These are phyloP conservation scores for Unio pictorum DNA, from an alignment of 2,888 invertebrate genomes.

Conservation along the genomic window DNA sequence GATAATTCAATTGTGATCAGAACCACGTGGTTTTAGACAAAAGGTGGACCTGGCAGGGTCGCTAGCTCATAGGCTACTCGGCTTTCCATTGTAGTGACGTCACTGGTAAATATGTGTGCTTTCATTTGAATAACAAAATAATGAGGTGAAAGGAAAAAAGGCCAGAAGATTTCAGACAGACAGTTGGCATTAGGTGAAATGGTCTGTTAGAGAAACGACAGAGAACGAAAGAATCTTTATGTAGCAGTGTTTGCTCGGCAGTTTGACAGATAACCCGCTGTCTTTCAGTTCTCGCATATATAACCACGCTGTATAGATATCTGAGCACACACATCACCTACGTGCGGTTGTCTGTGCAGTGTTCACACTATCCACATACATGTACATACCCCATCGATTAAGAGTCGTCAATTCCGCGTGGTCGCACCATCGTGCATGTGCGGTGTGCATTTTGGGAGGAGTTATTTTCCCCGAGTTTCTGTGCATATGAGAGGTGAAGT, in stretches of 20 bases:
- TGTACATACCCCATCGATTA: too few species aligned
- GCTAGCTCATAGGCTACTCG: slow-evolving; percentile 5
- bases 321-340: too few species aligned
- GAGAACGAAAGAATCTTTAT: neutral
- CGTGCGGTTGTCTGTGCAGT: too few species aligned
- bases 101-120: slow-evolving; percentile 17
- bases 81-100: slow-evolving; percentile 13
- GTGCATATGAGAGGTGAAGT: too few species aligned
- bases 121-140: slow-evolving; percentile 26
- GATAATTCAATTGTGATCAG: too few species aligned
- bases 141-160: slow-evolving; percentile 11
- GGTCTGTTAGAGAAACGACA: neutral
- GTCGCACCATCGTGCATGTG: too few species aligned
- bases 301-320: neutral
- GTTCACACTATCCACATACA: too few species aligned
- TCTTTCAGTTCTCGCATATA: neutral
- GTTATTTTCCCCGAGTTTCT: too few species aligned
- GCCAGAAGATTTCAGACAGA: slow-evolving; percentile 3
- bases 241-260: neutral
- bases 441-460: too few species aligned
- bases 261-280: neutral
- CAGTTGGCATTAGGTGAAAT: slow-evolving; percentile 2
- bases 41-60: slow-evolving; percentile 6
- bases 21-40: slow-evolving; percentile 1
- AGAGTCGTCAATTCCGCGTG: too few species aligned